A percentile compares a stretch with the other conserved stretches of the same genome.
These are phyloP conservation scores for Heliconius hermathena DNA, from an alignment of 1,140 invertebrate species.

Conservation along the genomic window DNA sequence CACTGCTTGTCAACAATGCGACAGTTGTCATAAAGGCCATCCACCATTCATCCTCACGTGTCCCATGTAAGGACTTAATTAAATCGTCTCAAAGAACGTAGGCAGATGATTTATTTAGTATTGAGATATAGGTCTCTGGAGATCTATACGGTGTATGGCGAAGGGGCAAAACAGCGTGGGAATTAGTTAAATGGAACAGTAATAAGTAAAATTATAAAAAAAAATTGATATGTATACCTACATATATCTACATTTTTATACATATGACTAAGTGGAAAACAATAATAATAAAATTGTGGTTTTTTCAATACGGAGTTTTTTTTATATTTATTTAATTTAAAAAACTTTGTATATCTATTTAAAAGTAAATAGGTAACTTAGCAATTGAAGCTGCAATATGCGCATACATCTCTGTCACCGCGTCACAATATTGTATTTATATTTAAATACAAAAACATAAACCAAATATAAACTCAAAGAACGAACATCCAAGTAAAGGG, in stretches of 20 bases:
- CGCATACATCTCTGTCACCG: neutral
- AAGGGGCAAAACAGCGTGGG: slow-evolving; percentile 26
- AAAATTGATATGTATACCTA: neutral
- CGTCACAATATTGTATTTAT: neutral
- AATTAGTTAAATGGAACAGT: slow-evolving; percentile 9
- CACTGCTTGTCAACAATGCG: slow-evolving; percentile 73
- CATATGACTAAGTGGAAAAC: too few relatives aligned
- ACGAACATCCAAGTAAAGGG: slow-evolving; percentile 14
- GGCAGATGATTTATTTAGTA: slow-evolving; percentile 67
- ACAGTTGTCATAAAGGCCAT: slow-evolving; percentile 58
- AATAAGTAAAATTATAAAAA: neutral
- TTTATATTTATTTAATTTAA: too few relatives aligned
- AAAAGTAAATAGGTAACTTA: neutral
- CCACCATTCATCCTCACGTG: slow-evolving; percentile 68
- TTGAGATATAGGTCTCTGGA: slow-evolving; percentile 49
- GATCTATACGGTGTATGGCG: slow-evolving; percentile 25
- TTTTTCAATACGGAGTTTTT: too few relatives aligned
- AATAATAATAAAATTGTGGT: too few relatives aligned
- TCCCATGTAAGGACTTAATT: slow-evolving; percentile 74
- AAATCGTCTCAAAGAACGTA: slow-evolving; percentile 65
- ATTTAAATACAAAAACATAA: slow-evolving; percentile 9
- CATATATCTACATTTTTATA: too few relatives aligned
- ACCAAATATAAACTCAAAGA: slow-evolving; percentile 1
- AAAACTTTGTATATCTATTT: too few relatives aligned
- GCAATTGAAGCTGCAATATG: neutral